Conservation (phyloP, 2,888 invertebrate genomes). For the Melieria crassipennis region DNA sequence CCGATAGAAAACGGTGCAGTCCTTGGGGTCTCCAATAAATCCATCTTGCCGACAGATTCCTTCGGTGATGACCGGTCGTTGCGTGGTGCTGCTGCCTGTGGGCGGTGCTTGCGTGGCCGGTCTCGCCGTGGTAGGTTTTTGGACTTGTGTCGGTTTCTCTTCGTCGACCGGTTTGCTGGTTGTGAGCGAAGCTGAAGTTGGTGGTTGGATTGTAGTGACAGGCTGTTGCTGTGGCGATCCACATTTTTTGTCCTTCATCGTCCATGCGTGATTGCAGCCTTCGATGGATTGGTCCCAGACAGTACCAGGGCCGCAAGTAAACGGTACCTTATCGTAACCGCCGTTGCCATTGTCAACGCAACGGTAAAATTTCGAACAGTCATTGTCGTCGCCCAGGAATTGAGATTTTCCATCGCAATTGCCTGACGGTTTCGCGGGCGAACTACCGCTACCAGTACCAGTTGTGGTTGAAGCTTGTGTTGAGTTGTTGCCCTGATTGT, state of each 20-base stretch:
- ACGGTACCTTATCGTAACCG: conserved; percentile 67
- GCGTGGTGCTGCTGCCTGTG: conserved; percentile 32
- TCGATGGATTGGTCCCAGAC: conserved; percentile 70
- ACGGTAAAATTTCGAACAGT: conserved; percentile 72
- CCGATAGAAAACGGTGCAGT: conserved; percentile 75
- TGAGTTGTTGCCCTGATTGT: conserved; percentile 32
- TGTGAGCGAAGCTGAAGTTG: conserved; percentile 37
- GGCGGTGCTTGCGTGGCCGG: conserved; percentile 38
- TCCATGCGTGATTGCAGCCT: conserved; percentile 67
- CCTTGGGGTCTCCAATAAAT: conserved; percentile 64
- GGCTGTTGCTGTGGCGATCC: not conserved
- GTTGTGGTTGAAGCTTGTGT: conserved; percentile 36
- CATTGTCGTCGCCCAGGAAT: conserved; percentile 64
- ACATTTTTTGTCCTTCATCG: conserved; percentile 53
- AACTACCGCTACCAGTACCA: not conserved
- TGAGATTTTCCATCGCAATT: conserved; percentile 54
- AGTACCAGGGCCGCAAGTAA: conserved; percentile 70
- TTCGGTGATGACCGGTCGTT: conserved; percentile 33
- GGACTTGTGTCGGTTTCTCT: conserved; percentile 35
- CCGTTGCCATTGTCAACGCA: conserved; percentile 68
- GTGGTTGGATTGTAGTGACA: conserved; percentile 17
- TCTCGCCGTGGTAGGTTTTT: conserved; percentile 39
- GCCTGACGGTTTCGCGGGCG: conserved; percentile 47
- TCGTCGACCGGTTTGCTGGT: conserved; percentile 37
- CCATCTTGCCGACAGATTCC: conserved; percentile 65